Percentiles rank a stretch among this genome's conserved stretches.
Conservation (phyloP, 2,888 invertebrate species). For the Halocaridina rubra region DNA sequence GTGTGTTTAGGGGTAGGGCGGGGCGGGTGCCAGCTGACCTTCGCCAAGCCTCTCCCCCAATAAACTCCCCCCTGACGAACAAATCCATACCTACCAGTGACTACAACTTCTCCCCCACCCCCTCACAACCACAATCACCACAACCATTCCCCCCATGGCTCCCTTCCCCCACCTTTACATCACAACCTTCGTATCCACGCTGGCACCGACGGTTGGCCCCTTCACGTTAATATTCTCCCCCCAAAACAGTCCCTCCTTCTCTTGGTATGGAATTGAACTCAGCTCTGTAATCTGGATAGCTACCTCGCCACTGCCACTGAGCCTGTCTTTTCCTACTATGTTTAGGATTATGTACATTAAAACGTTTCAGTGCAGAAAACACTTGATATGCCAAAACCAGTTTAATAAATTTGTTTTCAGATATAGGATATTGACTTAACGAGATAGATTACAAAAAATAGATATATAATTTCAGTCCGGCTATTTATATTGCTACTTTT, state of each 20-base stretch:
- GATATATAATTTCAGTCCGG: too few species aligned
- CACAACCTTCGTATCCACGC: background rate
- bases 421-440: too few species aligned
- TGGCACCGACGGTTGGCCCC: background rate
- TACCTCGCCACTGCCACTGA: too few species aligned
- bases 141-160: background rate
- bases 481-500: too few species aligned
- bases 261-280: too few species aligned
- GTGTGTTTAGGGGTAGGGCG: conserved; percentile 29
- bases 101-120: background rate
- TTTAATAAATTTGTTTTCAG: too few species aligned
- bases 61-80: background rate
- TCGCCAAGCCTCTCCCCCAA: background rate
- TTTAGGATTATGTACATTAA: too few species aligned
- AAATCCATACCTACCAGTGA: background rate
- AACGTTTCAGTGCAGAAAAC: too few species aligned
- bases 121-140: background rate
- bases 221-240: background rate
- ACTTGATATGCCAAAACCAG: too few species aligned
- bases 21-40: conserved; percentile 42
- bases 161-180: background rate
- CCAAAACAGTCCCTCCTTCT: background rate
- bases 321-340: too few species aligned
- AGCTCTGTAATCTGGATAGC: too few species aligned
- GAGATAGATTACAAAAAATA: too few species aligned